Conservation (phyloP, 2,888 invertebrate species). For the Siphlonurus alternatus region DNA sequence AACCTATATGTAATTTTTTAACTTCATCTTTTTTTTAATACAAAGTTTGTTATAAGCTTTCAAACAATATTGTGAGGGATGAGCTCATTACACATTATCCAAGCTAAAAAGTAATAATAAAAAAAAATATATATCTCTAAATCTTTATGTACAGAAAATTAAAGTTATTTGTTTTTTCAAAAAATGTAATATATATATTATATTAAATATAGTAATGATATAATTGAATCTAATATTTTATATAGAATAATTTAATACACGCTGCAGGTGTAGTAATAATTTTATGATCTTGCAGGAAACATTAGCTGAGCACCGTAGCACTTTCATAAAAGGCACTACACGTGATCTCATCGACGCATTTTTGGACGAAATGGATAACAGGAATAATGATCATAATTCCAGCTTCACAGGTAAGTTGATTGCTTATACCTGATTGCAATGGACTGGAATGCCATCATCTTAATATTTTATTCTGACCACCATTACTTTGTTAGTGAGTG, state of each 20-base stretch:
- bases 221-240: too few relatives aligned
- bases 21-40: too few relatives aligned
- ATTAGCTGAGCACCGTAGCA: constrained; percentile 17
- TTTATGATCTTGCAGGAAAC: too few relatives aligned
- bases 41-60: too few relatives aligned
- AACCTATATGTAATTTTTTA: too few relatives aligned
- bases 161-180: neutral
- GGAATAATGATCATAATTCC: constrained; percentile 26
- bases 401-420: constrained; percentile 29
- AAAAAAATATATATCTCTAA: neutral
- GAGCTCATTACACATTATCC: neutral
- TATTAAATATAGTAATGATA: too few relatives aligned
- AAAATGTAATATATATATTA: neutral
- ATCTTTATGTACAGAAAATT: neutral
- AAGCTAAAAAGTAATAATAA: neutral
- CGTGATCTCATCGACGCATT: constrained; percentile 48
- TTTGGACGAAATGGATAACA: constrained; percentile 36
- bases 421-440: constrained; percentile 6
- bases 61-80: neutral
- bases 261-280: too few relatives aligned
- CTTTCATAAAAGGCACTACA: constrained; percentile 8
- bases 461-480: too few relatives aligned
- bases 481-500: too few relatives aligned
- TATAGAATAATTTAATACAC: too few relatives aligned
- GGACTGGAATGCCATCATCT: neutral